Evolutionary conservation across 1,140 invertebrate genomes (phyloP).

Genomic region (Ditylenchus dipsaci): DNA sequence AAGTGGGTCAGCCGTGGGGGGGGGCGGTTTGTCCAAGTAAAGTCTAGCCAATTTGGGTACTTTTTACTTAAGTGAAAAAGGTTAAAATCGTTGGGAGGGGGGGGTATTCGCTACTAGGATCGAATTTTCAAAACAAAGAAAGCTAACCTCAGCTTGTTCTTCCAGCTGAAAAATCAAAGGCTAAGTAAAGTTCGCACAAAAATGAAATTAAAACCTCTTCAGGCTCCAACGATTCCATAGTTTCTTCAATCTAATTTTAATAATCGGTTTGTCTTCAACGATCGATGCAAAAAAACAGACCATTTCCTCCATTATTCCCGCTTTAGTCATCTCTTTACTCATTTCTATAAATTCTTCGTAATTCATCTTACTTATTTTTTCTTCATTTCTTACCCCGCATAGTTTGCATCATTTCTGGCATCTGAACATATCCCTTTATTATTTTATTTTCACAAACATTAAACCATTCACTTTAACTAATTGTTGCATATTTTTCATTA

Average conservation of each 20-base stretch:
- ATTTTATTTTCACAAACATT: neutral
- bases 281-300: too few relatives aligned
- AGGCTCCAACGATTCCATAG: slow-evolving; percentile 81
- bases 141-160: slow-evolving; percentile 73
- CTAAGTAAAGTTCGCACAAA: too few relatives aligned
- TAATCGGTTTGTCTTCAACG: too few relatives aligned
- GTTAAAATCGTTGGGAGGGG: too few relatives aligned
- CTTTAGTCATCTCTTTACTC: slow-evolving; percentile 97
- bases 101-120: too few relatives aligned
- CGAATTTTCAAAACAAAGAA: neutral
- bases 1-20: too few relatives aligned
- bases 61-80: too few relatives aligned
- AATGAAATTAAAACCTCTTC: slow-evolving; percentile 65
- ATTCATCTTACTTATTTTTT: too few relatives aligned
- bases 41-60: too few relatives aligned
- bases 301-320: slow-evolving; percentile 99
- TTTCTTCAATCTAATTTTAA: slow-evolving; percentile 96
- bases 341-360: too few relatives aligned
- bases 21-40: too few relatives aligned
- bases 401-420: slow-evolving; percentile 86
- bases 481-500: slow-evolving; percentile 92
- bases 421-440: slow-evolving; percentile 59
- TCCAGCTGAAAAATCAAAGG: slow-evolving; percentile 70
- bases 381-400: too few relatives aligned
- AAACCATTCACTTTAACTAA: slow-evolving; percentile 46